Base-by-base conservation (phyloP, 2,888 invertebrate genomes). In the Cancer borealis region DNA sequence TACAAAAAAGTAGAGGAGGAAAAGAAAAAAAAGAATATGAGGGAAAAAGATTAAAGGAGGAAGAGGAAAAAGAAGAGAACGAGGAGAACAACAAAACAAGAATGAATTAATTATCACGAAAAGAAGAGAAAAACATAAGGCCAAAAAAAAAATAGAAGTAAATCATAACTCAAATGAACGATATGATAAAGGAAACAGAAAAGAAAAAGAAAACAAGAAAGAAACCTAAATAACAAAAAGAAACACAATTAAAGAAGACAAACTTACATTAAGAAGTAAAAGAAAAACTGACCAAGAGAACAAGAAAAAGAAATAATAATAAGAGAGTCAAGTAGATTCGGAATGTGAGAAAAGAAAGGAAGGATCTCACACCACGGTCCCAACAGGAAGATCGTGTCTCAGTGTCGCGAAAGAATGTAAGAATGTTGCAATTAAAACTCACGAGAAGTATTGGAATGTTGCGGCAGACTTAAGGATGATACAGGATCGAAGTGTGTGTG, bases 391-490 rank as follows among this genome's bases (percentile, higher is more conserved):
- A 73, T 21, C 21, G 26, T 73, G 54, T 54, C 26, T 26, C 1
- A 73, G 26, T 21, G 73, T 26, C n/a, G 21, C n/a, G 26, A 26
- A 73, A 73, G 73, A 73, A 73, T 73, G 73, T 73, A n/a, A 73
- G 73, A 73, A 73, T 21, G 73, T 26, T 73, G 73, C 73, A 73
- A 73, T 73, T 73, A 73, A 73, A 73, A 73, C n/a, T 73, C 54
- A n/a, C 5, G 1, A 73, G 6, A 73, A 73, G 73, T 73, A 73
- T 73, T 73, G 73, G 26, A 73, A 73, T 73, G n/a, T 26, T n/a
- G 73, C n/a, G 17, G 73, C 54, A 54, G 54, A 54, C 54, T 54
- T 3, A 3, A 54, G 12, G 54, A 17, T 54, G 73, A 73, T 21
- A 73, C 73, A 26, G 21, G 73, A 54, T 73, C 73, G 26, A n/a